These are phyloP conservation scores for Metopolophium dirhodum DNA, from an alignment of 1,140 invertebrate genomes.

Conservation along the genomic window DNA sequence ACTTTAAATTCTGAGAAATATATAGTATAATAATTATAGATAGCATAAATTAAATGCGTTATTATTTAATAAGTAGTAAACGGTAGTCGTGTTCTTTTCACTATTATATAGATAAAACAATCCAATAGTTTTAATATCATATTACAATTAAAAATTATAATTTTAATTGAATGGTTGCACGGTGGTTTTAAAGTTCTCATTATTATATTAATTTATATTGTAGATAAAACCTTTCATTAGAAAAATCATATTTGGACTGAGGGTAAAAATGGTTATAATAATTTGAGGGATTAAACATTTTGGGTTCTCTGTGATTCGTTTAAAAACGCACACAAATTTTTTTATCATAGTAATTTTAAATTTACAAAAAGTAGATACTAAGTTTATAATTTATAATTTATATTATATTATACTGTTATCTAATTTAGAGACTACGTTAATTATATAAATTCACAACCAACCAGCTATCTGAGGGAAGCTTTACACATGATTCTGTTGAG, in stretches of 20 bases:
- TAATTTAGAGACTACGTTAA: background rate
- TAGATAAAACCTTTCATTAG: background rate
- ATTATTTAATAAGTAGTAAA: background rate
- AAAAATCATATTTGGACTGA: background rate
- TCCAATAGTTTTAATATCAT: background rate
- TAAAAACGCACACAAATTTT: background rate
- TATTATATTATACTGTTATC: background rate
- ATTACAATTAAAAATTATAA: background rate
- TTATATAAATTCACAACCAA: background rate
- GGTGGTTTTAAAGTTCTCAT: background rate
- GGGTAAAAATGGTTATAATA: background rate
- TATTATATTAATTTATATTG: background rate
- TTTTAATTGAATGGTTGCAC: background rate
- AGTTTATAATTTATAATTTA: no score
- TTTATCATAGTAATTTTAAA: background rate
- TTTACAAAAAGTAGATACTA: background rate
- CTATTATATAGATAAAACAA: background rate
- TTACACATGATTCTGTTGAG: background rate
- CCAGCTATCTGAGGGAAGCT: background rate
- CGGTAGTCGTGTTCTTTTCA: background rate
- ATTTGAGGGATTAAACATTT: background rate
- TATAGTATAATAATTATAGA: background rate
- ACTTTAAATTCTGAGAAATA: background rate
- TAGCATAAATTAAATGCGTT: background rate
- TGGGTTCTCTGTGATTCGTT: no score